Conservation (phyloP, 1,140 invertebrate genomes). For the Eriocheir sinensis region DNA sequence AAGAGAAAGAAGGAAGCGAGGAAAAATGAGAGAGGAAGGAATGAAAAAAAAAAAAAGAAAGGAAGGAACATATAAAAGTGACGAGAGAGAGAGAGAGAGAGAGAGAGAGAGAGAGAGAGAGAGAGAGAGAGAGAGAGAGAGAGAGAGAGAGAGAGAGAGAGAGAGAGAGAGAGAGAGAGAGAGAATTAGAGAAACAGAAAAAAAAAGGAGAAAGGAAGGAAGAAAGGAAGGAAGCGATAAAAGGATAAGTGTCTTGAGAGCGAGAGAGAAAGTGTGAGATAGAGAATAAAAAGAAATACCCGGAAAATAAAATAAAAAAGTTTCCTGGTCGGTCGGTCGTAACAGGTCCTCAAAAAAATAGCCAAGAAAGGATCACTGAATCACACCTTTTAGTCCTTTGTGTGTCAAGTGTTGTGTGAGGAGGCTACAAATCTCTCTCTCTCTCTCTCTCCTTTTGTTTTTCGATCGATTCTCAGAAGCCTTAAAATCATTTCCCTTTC, state of each 20-base stretch:
- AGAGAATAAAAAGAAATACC: background rate
- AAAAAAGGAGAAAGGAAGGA: background rate
- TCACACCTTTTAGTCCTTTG: background rate
- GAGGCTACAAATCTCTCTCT: background rate
- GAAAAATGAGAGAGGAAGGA: no score
- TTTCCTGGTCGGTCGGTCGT: background rate
- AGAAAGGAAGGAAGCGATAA: background rate
- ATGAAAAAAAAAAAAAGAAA: no score
- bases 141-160: background rate
- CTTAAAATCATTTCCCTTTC: background rate
- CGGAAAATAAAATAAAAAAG: background rate
- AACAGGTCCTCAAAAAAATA: background rate
- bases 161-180: no score
- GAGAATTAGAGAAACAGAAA: background rate
- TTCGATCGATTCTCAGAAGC: no score
- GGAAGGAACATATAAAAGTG: no score
- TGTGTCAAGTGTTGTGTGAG: background rate
- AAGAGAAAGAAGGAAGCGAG: no score
- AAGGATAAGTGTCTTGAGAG: background rate
- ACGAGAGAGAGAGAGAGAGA: conserved; percentile 5
- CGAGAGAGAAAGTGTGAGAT: background rate
- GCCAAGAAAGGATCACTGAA: background rate
- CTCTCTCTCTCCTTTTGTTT: background rate
- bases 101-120: conserved; percentile 4
- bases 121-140: background rate